Evolutionary conservation across 2,888 invertebrate species (phyloP).

Genomic region (Cheilosia vernalis): DNA sequence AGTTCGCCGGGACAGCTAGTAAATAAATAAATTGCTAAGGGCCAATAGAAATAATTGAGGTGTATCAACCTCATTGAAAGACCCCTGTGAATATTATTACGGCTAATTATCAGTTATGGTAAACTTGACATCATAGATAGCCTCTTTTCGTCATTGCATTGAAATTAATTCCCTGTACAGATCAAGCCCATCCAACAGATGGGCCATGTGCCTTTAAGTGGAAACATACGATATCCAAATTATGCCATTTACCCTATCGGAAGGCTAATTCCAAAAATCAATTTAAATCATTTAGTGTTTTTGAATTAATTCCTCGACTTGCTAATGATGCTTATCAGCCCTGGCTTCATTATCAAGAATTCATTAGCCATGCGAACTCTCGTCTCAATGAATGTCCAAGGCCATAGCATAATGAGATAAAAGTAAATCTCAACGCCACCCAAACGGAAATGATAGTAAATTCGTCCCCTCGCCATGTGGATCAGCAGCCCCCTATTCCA

Average conservation of each 20-base stretch:
- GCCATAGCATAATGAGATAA: slow-evolving; percentile 39
- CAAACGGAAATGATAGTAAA: slow-evolving; percentile 56
- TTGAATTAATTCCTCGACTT: slow-evolving; percentile 42
- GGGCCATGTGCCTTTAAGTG: neutral
- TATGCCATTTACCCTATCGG: neutral
- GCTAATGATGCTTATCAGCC: slow-evolving; percentile 43
- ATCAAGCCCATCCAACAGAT: neutral
- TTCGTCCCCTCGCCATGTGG: slow-evolving; percentile 5
- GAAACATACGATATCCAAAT: neutral
- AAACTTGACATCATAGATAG: neutral
- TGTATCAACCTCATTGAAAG: no score
- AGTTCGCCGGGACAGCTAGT: no score
- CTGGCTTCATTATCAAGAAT: slow-evolving; percentile 57
- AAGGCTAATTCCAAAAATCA: slow-evolving; percentile 27
- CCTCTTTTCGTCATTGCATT: no score
- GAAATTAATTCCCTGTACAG: neutral
- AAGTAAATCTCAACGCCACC: slow-evolving; percentile 61
- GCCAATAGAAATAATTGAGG: no score
- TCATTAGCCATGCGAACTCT: slow-evolving; percentile 59
- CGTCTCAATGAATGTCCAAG: slow-evolving; percentile 35
- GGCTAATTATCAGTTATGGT: no score
- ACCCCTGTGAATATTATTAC: no score
- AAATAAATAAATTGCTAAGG: no score
- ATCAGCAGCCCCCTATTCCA: slow-evolving; percentile 35
- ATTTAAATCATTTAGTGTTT: slow-evolving; percentile 43